Conservation (phyloP, 1,140 invertebrate species). For the Drosophila melanica region DNA sequence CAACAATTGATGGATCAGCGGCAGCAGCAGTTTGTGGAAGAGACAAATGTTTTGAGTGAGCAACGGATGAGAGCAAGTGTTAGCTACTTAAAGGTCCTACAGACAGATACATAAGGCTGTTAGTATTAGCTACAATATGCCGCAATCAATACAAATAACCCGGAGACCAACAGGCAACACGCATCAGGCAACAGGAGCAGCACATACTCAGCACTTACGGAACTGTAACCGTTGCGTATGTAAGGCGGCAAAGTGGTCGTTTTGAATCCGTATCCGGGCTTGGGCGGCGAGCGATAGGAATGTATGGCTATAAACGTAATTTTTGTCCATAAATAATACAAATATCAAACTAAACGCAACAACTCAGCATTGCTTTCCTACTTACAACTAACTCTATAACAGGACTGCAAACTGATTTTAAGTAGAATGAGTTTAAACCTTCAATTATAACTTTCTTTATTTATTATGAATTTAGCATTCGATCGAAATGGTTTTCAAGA, state of each 20-base stretch:
- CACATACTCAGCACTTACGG: slow-evolving; percentile 77
- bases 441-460: too few relatives aligned
- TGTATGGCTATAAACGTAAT: slow-evolving; percentile 84
- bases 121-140: slow-evolving; percentile 32
- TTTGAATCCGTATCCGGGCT: slow-evolving; percentile 91
- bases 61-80: slow-evolving; percentile 12
- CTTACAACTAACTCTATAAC: slow-evolving; percentile 3
- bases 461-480: too few relatives aligned
- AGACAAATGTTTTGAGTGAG: slow-evolving; percentile 44
- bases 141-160: slow-evolving; percentile 12
- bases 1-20: slow-evolving; percentile 15
- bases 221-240: slow-evolving; percentile 85
- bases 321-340: slow-evolving; percentile 49
- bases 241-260: slow-evolving; percentile 89
- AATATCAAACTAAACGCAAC: slow-evolving; percentile 8
- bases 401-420: background rate
- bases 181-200: slow-evolving; percentile 13
- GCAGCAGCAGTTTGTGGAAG: slow-evolving; percentile 19
- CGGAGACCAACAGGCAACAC: background rate
- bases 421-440: too few relatives aligned
- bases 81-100: slow-evolving; percentile 6
- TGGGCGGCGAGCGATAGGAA: slow-evolving; percentile 86
- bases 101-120: background rate
- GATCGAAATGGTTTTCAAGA: too few relatives aligned
- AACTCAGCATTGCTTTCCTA: background rate